Evolutionary conservation across 2,888 invertebrate species (phyloP).

Genomic region (Hermaeophaga mercurialis): DNA sequence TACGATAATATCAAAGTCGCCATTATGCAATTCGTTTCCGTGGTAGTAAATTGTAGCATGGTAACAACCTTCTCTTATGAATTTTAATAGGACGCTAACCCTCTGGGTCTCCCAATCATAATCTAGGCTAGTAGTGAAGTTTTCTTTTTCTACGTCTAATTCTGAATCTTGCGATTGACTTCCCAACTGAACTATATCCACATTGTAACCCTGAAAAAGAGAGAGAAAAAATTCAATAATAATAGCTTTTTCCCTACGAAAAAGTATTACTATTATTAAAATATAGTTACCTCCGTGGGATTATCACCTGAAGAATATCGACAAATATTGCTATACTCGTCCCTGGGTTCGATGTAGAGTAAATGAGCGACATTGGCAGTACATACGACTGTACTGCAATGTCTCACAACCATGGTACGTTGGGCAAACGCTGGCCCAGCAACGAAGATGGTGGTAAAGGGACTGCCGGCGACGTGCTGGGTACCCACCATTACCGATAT

Average conservation of each 20-base stretch:
- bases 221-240: too few relatives aligned
- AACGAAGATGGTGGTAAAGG: slow-evolving; percentile 80
- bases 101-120: slow-evolving; percentile 82
- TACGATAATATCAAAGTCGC: slow-evolving; percentile 91
- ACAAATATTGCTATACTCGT: slow-evolving; percentile 88
- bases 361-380: slow-evolving; percentile 76
- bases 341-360: slow-evolving; percentile 87
- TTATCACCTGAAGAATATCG: slow-evolving; percentile 65
- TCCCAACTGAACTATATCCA: slow-evolving; percentile 66
- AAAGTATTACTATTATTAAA: neutral
- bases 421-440: slow-evolving; percentile 85
- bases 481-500: slow-evolving; percentile 84
- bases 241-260: too few relatives aligned
- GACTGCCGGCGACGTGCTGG: slow-evolving; percentile 83
- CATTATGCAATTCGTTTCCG: slow-evolving; percentile 79
- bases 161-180: slow-evolving; percentile 55
- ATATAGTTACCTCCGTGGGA: slow-evolving; percentile 57
- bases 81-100: slow-evolving; percentile 76
- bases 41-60: slow-evolving; percentile 79
- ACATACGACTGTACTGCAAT: slow-evolving; percentile 84
- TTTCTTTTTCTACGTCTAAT: slow-evolving; percentile 57
- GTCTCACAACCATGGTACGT: slow-evolving; percentile 81
- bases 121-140: slow-evolving; percentile 65
- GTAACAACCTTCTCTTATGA: slow-evolving; percentile 81
- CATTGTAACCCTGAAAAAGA: slow-evolving; percentile 65